Conservation (phyloP, 2,888 invertebrate genomes). For the Eupsilia transversa region DNA sequence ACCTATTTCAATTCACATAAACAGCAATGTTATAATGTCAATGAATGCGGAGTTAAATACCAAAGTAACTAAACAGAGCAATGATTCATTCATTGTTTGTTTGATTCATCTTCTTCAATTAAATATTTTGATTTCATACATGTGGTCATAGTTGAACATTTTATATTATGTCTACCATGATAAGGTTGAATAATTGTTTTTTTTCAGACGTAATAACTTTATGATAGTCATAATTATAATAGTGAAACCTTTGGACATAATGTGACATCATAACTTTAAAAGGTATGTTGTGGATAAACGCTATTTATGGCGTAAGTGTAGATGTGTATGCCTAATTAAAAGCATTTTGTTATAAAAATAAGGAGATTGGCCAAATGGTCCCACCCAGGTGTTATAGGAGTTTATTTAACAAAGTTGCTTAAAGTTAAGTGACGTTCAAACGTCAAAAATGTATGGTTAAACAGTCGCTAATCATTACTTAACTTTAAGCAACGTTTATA, state of each 20-base stretch:
- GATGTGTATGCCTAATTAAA: neutral
- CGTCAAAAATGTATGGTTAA: no score
- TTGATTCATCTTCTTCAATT: constrained; percentile 36
- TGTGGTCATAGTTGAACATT: constrained; percentile 7
- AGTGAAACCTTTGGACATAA: neutral
- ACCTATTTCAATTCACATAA: neutral
- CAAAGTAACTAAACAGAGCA: constrained; percentile 11
- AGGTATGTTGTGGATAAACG: neutral
- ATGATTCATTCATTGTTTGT: constrained; percentile 33
- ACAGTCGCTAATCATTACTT: no score
- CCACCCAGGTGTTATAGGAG: no score
- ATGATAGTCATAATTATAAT: constrained; percentile 11
- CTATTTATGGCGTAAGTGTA: neutral
- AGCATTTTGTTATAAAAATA: neutral
- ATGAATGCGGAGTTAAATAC: constrained; percentile 9
- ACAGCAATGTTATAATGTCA: constrained; percentile 23
- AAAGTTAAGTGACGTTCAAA: no score
- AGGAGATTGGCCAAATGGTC: neutral
- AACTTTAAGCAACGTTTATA: no score
- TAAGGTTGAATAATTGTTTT: constrained; percentile 18
- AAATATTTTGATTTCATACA: constrained; percentile 45
- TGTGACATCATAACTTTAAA: neutral
- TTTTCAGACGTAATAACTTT: constrained; percentile 13
- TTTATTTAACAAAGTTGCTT: no score
- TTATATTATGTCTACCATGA: constrained; percentile 19